phyloP scores from a whole-genome alignment of 2,113 vertebrate species.

The Neoarius graeffei region DNA sequence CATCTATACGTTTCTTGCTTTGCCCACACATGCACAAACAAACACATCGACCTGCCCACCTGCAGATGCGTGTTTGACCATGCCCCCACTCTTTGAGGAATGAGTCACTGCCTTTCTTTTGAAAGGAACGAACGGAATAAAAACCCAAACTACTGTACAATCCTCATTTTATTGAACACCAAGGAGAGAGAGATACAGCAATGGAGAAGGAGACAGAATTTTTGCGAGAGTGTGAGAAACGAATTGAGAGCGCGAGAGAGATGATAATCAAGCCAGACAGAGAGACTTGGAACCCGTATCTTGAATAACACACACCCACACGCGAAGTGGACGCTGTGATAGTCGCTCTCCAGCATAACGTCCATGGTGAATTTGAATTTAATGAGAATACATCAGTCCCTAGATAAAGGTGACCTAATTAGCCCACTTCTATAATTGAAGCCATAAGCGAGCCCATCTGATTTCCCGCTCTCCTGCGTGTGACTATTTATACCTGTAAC shows the following conservation, averaged over 20 bases:
- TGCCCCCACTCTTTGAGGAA: neutral
- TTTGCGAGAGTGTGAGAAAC: too few species aligned
- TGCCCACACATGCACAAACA: neutral
- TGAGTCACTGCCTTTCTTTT: slow-evolving; percentile 11
- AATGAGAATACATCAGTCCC: slow-evolving; percentile 31
- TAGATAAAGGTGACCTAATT: slow-evolving; percentile 32
- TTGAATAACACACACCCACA: slow-evolving; percentile 12
- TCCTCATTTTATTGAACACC: slow-evolving; percentile 10
- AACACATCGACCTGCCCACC: neutral
- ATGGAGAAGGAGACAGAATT: too few species aligned
- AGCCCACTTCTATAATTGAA: slow-evolving; percentile 36
- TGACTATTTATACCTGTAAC: slow-evolving; percentile 18
- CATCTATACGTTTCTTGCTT: neutral
- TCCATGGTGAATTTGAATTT: slow-evolving; percentile 14
- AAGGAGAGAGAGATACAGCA: neutral
- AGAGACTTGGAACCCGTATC: neutral
- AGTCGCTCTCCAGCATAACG: neutral
- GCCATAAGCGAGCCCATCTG: neutral
- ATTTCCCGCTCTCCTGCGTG: slow-evolving; percentile 11
- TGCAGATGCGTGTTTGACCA: slow-evolving; percentile 13
- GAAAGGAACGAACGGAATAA: neutral
- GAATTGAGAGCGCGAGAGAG: neutral
- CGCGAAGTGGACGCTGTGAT: neutral
- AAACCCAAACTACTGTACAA: neutral
- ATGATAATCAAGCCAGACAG: neutral